Evolutionary conservation across 2,888 invertebrate genomes (phyloP).

Genomic region (Ypsolopha scabrella): DNA sequence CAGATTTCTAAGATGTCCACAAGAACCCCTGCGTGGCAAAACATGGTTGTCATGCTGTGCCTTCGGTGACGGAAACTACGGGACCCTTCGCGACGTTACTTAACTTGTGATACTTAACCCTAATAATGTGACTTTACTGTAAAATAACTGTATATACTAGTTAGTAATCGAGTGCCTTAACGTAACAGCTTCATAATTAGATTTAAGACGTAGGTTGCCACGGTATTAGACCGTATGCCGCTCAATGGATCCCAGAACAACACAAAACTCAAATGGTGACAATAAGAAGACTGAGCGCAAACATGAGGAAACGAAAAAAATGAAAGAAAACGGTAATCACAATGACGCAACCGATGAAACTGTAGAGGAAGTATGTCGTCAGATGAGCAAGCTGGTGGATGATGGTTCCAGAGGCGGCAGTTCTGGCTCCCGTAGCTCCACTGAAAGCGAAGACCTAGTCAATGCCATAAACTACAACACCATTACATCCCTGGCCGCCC

Average conservation of each 20-base stretch:
- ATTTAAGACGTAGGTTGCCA: slow-evolving; percentile 18
- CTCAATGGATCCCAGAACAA: slow-evolving; percentile 54
- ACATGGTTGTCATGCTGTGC: slow-evolving; percentile 27
- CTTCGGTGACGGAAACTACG: slow-evolving; percentile 38
- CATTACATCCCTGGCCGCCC: slow-evolving; percentile 75
- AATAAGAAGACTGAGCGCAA: slow-evolving; percentile 35
- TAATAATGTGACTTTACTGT: slow-evolving; percentile 15
- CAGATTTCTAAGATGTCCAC: slow-evolving; percentile 41
- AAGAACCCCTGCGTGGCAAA: slow-evolving; percentile 26
- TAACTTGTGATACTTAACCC: slow-evolving; percentile 21
- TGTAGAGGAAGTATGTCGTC: slow-evolving; percentile 25
- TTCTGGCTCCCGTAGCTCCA: slow-evolving; percentile 57
- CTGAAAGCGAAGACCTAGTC: slow-evolving; percentile 74
- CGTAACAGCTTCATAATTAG: slow-evolving; percentile 18
- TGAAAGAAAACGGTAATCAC: slow-evolving; percentile 19
- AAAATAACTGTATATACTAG: slow-evolving; percentile 19
- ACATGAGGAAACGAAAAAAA: slow-evolving; percentile 60
- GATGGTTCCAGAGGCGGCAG: slow-evolving; percentile 19
- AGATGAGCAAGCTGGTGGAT: slow-evolving; percentile 25
- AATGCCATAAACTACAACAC: slow-evolving; percentile 78
- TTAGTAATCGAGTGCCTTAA: slow-evolving; percentile 28
- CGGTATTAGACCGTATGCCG: slow-evolving; percentile 34
- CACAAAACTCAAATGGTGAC: slow-evolving; percentile 29
- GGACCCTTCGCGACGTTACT: slow-evolving; percentile 39
- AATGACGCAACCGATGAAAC: slow-evolving; percentile 15